Evolutionary conservation across 2,797 vertebrate species (phyloP), one percentile per base, ranked within the genome.

Genomic region (Mergus octosetaceus): DNA sequence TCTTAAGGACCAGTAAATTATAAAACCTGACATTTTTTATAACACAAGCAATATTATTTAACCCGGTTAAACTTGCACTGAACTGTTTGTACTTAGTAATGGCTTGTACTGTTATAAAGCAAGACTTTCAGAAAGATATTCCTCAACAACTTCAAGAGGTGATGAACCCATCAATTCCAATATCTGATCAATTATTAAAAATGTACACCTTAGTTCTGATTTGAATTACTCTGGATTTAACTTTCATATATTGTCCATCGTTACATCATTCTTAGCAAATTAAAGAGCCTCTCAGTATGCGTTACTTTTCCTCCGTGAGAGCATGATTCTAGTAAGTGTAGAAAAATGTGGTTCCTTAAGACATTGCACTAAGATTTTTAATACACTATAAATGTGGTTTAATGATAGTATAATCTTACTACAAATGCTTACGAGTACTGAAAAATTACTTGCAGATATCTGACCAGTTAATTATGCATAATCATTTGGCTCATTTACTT

Each of bases 381-480:
- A 96, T 73, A 91, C 64, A 41, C 12, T 85, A 60, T 78, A 94
- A 89, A 95, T 13, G 30, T 53, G 51, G 41, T 89, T 95, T 95
- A 97, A 87, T 93, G 83, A 47, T 41, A 95, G 80, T 39, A 83
- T 84, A 90, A 94, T 94, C 56, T 95, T 87, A 24, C 36, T 76
- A 28, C 90, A 96, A 89, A 68, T 93, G 9, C 64, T 90, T 95
- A 85, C 71, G 68, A 91, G 16, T 87, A 94, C n/a, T 38, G 86
- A 96, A 90, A 38, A 93, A 92, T 97, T 96, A 39, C 87, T 93
- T 96, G 74, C 36, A 96, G 62, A 83, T 95, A 95, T 92, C 58
- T n/a, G 20, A 88, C 45, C 32, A 94, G 36, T 85, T 97, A 97
- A 97, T 95, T 96, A 86, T 28, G 21, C 65, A 64, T 91, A 95